phyloP scores from a whole-genome alignment of 2,113 vertebrate genomes.

The Lichenostomus cassidix region DNA sequence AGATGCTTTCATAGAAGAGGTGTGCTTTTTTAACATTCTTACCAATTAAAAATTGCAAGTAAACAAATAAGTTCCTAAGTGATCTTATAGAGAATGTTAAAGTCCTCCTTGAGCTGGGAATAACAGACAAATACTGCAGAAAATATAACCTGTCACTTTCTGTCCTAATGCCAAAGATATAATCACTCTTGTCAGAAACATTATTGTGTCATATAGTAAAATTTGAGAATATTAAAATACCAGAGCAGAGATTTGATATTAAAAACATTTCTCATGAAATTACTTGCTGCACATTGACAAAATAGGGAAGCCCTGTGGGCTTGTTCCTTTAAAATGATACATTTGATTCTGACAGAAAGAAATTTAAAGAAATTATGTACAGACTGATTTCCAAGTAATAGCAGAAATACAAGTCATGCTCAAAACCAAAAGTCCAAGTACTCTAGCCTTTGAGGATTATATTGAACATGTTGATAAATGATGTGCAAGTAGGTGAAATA shows the following conservation, averaged over 20 bases:
- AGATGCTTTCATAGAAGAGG: neutral
- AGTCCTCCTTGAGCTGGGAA: neutral
- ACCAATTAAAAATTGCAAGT: neutral
- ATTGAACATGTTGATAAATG: neutral
- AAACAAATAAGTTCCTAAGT: neutral
- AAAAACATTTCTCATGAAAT: constrained; percentile 28
- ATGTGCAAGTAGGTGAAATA: neutral
- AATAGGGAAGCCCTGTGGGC: neutral
- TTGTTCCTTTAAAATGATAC: constrained; percentile 13
- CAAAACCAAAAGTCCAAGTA: neutral
- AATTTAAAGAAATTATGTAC: neutral
- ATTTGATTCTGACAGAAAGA: neutral
- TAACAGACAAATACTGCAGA: neutral
- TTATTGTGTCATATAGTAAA: neutral
- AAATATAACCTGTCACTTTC: neutral
- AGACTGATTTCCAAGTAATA: neutral
- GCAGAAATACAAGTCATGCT: neutral
- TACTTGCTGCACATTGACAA: constrained; percentile 6
- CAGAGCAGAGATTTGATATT: neutral
- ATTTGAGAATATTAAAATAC: constrained; percentile 32
- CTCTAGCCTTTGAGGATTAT: neutral
- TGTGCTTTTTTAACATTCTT: neutral
- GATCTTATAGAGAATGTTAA: neutral
- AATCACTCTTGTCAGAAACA: constrained; percentile 5
- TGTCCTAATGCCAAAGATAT: neutral